Percentiles rank a stretch among this genome's conserved stretches.
Conservation (phyloP, 2,113 vertebrate species). For the Casuarius casuarius region DNA sequence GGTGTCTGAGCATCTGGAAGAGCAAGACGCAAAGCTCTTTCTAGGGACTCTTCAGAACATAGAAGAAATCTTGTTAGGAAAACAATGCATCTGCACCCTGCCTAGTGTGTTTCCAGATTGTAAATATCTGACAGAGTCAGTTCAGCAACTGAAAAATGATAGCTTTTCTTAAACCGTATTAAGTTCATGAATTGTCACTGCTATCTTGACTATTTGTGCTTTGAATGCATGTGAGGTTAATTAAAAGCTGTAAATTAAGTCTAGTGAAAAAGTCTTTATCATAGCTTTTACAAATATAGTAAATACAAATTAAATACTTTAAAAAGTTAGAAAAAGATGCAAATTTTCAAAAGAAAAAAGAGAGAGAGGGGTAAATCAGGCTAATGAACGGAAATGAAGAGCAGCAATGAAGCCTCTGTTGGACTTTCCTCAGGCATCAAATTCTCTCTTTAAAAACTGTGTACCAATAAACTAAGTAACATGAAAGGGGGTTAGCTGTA, state of each 20-base stretch:
- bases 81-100: not conserved
- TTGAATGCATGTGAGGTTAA: not conserved
- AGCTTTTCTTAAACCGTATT: not conserved
- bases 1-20: not conserved
- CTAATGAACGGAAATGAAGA: constrained; percentile 9
- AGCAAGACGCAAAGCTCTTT: not conserved
- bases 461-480: not conserved
- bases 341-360: not conserved
- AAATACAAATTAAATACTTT: not conserved
- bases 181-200: not conserved
- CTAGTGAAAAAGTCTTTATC: not conserved
- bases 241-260: not conserved
- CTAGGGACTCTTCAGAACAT: not conserved
- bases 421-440: not conserved
- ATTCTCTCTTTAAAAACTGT: not conserved
- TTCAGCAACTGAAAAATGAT: not conserved
- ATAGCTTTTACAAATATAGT: not conserved
- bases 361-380: not conserved
- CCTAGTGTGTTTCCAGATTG: not conserved
- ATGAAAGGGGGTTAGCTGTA: not conserved
- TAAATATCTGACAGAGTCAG: not conserved
- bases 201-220: not conserved
- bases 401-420: not conserved
- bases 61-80: not conserved
- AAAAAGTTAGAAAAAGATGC: not conserved